A percentile compares a stretch with the other conserved stretches of the same genome.
These are phyloP conservation scores for Drosophila percnosoma DNA, from an alignment of 2,888 invertebrate species.

Conservation along the genomic window DNA sequence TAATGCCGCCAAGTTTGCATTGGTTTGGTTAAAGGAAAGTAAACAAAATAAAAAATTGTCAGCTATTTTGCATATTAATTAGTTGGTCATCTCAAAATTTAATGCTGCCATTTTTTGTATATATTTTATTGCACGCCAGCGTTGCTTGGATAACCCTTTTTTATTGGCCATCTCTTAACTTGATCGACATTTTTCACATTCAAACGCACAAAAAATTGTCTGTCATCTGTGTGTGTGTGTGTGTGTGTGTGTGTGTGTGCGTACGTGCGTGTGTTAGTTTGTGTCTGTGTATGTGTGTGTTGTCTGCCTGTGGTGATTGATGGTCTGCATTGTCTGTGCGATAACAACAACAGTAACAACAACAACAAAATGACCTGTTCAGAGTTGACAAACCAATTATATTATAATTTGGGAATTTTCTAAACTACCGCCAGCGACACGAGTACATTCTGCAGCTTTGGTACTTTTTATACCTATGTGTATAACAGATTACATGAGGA, in stretches of 20 bases:
- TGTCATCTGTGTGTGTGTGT: slow-evolving; percentile 34
- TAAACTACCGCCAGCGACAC: neutral
- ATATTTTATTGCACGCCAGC: slow-evolving; percentile 11
- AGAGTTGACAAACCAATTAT: slow-evolving; percentile 54
- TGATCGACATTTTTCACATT: slow-evolving; percentile 58
- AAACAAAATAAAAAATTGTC: slow-evolving; percentile 9
- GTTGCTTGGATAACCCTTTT: slow-evolving; percentile 42
- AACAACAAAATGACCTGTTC: slow-evolving; percentile 2
- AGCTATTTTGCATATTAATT: slow-evolving; percentile 69
- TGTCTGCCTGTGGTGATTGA: slow-evolving; percentile 39
- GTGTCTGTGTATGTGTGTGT: slow-evolving; percentile 1
- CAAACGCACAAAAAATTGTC: slow-evolving; percentile 46
- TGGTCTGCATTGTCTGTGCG: slow-evolving; percentile 12
- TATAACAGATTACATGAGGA: slow-evolving; percentile 27
- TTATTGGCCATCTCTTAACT: slow-evolving; percentile 52
- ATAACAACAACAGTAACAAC: neutral
- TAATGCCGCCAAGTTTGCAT: slow-evolving; percentile 43
- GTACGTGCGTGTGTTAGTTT: neutral
- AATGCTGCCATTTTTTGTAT: slow-evolving; percentile 3
- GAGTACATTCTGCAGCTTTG: neutral
- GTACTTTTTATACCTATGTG: slow-evolving; percentile 33
- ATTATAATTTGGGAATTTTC: slow-evolving; percentile 37
- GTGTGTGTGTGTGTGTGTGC: slow-evolving; percentile 1
- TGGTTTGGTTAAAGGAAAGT: slow-evolving; percentile 23
- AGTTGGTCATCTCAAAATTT: slow-evolving; percentile 36